phyloP scores from a whole-genome alignment of 2,797 vertebrate species.

The Sebastes steindachneri region DNA sequence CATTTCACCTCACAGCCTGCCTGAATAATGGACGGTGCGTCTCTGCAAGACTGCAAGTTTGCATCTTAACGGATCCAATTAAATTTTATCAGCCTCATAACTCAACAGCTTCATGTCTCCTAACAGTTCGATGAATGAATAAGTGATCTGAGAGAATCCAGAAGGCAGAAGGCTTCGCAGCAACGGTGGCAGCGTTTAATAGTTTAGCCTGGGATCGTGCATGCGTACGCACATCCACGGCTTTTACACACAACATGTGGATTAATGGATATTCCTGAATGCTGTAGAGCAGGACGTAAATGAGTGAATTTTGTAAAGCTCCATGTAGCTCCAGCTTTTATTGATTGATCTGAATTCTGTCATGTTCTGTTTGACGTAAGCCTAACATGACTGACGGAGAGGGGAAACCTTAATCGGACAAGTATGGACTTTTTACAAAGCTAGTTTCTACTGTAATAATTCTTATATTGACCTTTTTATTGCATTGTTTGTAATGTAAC shows the following conservation, averaged over 20 bases:
- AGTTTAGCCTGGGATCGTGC: conserved; percentile 1
- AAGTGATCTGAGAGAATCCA: conserved; percentile 50
- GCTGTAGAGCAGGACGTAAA: neutral
- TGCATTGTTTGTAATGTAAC: neutral
- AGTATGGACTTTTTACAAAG: neutral
- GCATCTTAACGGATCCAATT: conserved; percentile 23
- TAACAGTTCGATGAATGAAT: conserved; percentile 27
- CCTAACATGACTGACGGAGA: neutral
- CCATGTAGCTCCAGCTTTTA: neutral
- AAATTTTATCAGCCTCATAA: conserved; percentile 16
- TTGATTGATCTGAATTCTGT: neutral
- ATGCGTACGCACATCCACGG: neutral
- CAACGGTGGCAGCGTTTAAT: neutral
- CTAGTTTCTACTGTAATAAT: neutral
- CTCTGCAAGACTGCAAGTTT: neutral
- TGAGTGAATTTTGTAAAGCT: neutral
- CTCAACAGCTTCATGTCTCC: conserved; percentile 11
- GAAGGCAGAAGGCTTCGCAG: neutral
- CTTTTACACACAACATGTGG: neutral
- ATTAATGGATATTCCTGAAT: neutral
- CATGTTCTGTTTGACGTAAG: neutral
- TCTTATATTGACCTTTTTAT: neutral
- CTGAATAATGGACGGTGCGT: neutral
- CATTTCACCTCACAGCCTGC: neutral
- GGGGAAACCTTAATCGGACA: neutral